A percentile compares a stretch with the other conserved stretches of the same genome.
phyloP scores from a whole-genome alignment of 2,797 vertebrate genomes.

The Anniella stebbinsi region DNA sequence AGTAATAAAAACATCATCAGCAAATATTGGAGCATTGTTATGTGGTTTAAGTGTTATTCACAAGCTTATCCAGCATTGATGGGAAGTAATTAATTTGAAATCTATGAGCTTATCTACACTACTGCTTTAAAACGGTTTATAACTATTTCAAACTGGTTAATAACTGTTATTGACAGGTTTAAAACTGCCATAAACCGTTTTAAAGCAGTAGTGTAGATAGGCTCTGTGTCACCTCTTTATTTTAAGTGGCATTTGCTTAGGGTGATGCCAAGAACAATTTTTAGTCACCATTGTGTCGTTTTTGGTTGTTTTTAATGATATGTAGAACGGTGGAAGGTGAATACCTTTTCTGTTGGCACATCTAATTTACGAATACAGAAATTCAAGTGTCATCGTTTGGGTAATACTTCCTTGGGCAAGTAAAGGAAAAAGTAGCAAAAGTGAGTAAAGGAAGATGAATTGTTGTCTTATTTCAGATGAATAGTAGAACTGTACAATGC shows the following conservation, averaged over 20 bases:
- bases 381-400: background rate
- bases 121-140: too few species aligned
- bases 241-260: background rate
- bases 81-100: background rate
- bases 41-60: background rate
- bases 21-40: background rate
- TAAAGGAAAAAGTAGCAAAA: background rate
- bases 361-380: background rate
- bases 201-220: too few species aligned
- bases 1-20: background rate
- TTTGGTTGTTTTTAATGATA: background rate
- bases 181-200: too few species aligned
- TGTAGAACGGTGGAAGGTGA: background rate
- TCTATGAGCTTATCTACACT: too few species aligned
- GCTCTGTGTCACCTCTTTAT: background rate
- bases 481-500: background rate
- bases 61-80: background rate
- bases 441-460: background rate
- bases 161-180: too few species aligned
- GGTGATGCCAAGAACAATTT: background rate
- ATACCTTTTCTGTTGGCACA: background rate
- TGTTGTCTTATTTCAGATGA: background rate
- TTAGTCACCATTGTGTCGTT: background rate
- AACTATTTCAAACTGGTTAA: too few species aligned
- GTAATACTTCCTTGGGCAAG: background rate